These are phyloP conservation scores for Gymnogyps californianus DNA, from an alignment of 2,113 vertebrate species.

Conservation along the genomic window DNA sequence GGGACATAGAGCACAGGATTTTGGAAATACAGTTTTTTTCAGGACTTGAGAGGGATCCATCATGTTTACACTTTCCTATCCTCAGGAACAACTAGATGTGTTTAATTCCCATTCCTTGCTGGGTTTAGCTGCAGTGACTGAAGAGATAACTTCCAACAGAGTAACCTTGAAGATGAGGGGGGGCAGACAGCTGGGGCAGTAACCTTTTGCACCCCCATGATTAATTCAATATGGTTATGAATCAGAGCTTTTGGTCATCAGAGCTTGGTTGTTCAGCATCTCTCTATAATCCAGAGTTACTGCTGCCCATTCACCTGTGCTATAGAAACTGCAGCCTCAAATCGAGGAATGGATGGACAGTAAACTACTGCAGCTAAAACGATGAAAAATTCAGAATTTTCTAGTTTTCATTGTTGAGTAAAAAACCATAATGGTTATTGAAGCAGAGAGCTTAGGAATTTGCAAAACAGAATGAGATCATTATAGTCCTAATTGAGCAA, in stretches of 20 bases:
- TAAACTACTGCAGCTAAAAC: background rate
- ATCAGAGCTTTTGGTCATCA: background rate
- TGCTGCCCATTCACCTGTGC: background rate
- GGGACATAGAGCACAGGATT: background rate
- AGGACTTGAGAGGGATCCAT: background rate
- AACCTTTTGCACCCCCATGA: background rate
- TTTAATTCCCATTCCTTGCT: background rate
- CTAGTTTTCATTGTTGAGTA: background rate
- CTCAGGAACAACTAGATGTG: background rate
- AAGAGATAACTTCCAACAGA: constrained; percentile 14
- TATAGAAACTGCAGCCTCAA: background rate
- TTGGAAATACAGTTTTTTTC: background rate
- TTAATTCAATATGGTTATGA: constrained; percentile 24
- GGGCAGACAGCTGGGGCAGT: constrained; percentile 13
- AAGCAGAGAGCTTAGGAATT: background rate
- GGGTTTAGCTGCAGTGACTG: background rate
- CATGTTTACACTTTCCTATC: background rate
- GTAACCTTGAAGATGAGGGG: constrained; percentile 3
- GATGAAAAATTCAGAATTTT: background rate
- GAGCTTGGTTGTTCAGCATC: background rate
- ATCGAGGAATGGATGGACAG: background rate
- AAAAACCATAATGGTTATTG: background rate
- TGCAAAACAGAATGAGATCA: constrained; percentile 14
- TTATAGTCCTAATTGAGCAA: constrained; percentile 45
- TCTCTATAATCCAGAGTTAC: background rate